A percentile compares a stretch with the other conserved stretches of the same genome.
Evolutionary conservation across 2,113 vertebrate genomes (phyloP).

Genomic region (Hemibagrus wyckioides): DNA sequence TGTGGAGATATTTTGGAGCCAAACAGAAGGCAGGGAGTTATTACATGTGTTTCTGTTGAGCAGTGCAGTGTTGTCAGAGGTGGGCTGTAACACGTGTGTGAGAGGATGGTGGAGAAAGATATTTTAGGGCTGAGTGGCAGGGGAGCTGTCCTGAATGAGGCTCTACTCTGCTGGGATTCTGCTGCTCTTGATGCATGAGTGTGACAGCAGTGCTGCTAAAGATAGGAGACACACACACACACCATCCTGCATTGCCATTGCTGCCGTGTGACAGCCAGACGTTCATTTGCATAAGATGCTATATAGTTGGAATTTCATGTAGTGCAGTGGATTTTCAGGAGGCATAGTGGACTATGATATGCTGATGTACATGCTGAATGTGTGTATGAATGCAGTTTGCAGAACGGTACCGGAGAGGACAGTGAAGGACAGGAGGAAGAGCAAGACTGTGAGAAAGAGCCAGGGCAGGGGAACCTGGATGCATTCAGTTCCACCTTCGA

Average conservation of each 20-base stretch:
- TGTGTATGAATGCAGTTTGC: constrained; percentile 39
- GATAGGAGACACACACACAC: constrained; percentile 38
- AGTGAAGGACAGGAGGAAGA: constrained; percentile 49
- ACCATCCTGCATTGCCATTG: constrained; percentile 19
- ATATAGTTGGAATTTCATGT: background rate
- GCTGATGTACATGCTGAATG: constrained; percentile 16
- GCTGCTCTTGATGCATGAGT: constrained; percentile 40
- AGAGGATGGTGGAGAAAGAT: constrained; percentile 32
- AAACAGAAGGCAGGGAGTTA: background rate
- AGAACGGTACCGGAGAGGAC: constrained; percentile 46
- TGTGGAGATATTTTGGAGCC: background rate
- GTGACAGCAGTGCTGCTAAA: constrained; percentile 48
- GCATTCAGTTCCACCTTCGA: constrained; percentile 78
- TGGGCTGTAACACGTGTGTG: constrained; percentile 39
- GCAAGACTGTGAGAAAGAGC: constrained; percentile 48
- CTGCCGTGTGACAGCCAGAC: constrained; percentile 28
- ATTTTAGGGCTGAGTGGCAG: constrained; percentile 46
- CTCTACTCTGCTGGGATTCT: constrained; percentile 47
- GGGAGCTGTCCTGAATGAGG: constrained; percentile 57
- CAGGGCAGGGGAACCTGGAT: constrained; percentile 63
- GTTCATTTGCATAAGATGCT: constrained; percentile 1
- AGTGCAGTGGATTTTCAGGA: background rate
- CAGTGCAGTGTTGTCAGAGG: background rate
- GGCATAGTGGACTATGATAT: background rate
- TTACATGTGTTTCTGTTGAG: background rate